phyloP scores from a whole-genome alignment of 2,113 vertebrate genomes.

The Pyrgilauda ruficollis region DNA sequence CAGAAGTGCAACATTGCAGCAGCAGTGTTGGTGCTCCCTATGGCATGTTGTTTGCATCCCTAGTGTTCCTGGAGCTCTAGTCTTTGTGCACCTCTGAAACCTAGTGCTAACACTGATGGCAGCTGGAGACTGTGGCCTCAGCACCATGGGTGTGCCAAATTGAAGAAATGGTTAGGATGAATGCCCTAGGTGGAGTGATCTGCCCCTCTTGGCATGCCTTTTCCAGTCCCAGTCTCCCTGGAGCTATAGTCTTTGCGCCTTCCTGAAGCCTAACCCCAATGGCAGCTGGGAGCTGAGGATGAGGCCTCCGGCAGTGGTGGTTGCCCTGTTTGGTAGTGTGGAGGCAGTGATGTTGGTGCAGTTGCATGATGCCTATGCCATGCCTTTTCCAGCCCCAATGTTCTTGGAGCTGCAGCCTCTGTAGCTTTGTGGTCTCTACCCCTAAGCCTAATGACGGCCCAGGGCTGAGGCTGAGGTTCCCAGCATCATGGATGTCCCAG shows the following conservation, averaged over 20 bases:
- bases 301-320: neutral
- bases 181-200: rapidly evolving
- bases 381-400: neutral
- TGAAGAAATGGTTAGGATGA: neutral
- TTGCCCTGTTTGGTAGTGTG: neutral
- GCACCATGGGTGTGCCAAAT: rapidly evolving
- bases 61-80: neutral
- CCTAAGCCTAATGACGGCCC: neutral
- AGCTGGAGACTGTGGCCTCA: neutral
- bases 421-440: neutral
- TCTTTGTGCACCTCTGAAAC: neutral
- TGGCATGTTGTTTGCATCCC: neutral
- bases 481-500: neutral
- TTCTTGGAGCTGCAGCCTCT: neutral
- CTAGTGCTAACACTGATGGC: too few species aligned
- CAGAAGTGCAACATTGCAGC: neutral
- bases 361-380: neutral
- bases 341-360: neutral
- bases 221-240: neutral
- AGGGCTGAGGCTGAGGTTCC: neutral
- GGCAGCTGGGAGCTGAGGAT: neutral
- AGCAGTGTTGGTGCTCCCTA: neutral
- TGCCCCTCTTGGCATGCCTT: neutral
- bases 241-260: too few species aligned
- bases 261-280: neutral